Evolutionary conservation across 2,113 vertebrate species (phyloP), one percentile per base, ranked within the genome.

Genomic region (Dromaius novaehollandiae): DNA sequence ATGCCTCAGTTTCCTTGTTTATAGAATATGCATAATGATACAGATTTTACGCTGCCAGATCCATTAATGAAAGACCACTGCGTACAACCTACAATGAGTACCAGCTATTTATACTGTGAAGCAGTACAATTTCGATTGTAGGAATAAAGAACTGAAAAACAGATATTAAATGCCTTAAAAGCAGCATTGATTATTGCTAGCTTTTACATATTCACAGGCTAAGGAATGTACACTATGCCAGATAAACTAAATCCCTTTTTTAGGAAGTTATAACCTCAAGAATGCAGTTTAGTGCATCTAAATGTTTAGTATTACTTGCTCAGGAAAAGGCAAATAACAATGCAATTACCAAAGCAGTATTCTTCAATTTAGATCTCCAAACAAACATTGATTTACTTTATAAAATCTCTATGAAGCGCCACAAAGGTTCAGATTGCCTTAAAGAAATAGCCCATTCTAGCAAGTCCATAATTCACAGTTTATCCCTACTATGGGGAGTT

Each of bases 391-490:
- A 94, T 95, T 95, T 91, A 94, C 79, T 93, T 94, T 66, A 89
- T 66, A 94, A 86, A 91, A 89, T 42, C 75, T 91, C 89, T 94
- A 21, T 60, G 50, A 95, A 91, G 75, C 92, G 75, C 74, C 85
- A 58, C n/a, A 74, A 58, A 78, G 81, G 89, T 92, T 95, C 89
- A 91, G 40, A 91, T 48, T 88, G 85, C 75, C 89, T 86, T 96
- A 77, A 95, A 97, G 95, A 93, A 95, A 95, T 44, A 78, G 87
- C 63, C 84, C 71, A 34, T 77, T 50, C 81, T 40, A 97, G 70
- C 44, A 91, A 92, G 58, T 88, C 84, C 24, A 71, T 95, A 96
- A 95, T 91, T 96, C 92, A 96, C 61, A 66, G 53, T 95, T 93
- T 92, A 88, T 93, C 90, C 81, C 75, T 77, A 18, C 94, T 88